phyloP scores from a whole-genome alignment of 2,797 vertebrate species.

The Atherinosoma microstoma region DNA sequence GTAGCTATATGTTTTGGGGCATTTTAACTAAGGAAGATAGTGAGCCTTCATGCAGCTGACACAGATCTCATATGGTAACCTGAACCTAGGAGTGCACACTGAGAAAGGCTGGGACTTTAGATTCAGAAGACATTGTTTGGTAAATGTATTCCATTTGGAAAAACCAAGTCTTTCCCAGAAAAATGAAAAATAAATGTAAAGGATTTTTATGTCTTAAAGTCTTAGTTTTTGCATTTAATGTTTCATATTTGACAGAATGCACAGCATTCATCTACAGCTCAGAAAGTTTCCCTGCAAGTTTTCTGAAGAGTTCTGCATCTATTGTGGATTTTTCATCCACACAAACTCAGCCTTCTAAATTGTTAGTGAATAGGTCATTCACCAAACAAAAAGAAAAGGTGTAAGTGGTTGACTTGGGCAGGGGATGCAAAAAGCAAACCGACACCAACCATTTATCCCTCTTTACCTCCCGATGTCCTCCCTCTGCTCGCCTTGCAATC shows the following conservation, averaged over 20 bases:
- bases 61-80: not conserved
- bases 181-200: not conserved
- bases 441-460: constrained; percentile 55
- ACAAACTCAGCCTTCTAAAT: not conserved
- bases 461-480: constrained; percentile 38
- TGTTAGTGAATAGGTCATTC: constrained; percentile 38
- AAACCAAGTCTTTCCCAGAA: not conserved
- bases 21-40: too few species aligned
- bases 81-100: not conserved
- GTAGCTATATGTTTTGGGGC: not conserved
- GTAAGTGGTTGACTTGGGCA: not conserved
- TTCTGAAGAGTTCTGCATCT: constrained; percentile 25
- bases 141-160: not conserved
- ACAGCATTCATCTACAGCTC: constrained; percentile 2
- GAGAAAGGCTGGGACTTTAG: too few species aligned
- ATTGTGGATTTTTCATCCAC: constrained; percentile 2
- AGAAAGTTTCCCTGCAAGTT: constrained; percentile 27
- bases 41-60: not conserved
- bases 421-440: constrained; percentile 24
- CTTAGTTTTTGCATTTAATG: not conserved
- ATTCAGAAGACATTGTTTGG: not conserved
- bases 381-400: constrained; percentile 11
- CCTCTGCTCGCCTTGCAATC: constrained; percentile 40
- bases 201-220: not conserved
- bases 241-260: too few species aligned